Conservation (phyloP, 2,888 invertebrate species). For the Catotricha subobsoleta region DNA sequence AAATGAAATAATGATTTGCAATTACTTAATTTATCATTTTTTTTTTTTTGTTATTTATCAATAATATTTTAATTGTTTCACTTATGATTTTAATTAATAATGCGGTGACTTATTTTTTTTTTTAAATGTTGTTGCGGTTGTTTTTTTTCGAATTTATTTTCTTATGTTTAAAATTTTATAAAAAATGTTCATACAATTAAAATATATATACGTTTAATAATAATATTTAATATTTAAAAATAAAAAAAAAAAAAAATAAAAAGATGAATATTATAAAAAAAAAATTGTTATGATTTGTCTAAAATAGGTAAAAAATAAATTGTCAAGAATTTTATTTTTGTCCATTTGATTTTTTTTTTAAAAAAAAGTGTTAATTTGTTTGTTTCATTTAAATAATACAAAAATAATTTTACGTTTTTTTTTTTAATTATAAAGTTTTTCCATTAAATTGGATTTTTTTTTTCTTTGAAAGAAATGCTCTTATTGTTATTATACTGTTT, state of each 20-base stretch:
- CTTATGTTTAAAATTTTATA: background rate
- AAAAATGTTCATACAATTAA: too few relatives aligned
- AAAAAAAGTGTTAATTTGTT: too few relatives aligned
- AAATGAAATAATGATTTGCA: too few relatives aligned
- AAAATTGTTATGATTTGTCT: background rate
- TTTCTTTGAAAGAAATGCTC: too few relatives aligned
- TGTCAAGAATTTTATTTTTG: background rate
- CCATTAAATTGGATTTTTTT: too few relatives aligned
- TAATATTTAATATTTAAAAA: background rate
- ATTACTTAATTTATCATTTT: too few relatives aligned
- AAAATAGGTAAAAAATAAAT: too few relatives aligned
- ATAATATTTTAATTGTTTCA: background rate
- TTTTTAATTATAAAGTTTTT: too few relatives aligned
- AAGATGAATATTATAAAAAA: background rate
- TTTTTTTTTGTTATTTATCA: background rate
- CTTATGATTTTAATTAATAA: background rate
- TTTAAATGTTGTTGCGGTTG: background rate
- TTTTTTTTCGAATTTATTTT: background rate
- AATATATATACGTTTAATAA: background rate
- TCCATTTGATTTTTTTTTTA: background rate
- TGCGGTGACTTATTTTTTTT: background rate
- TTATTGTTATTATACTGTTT: too few relatives aligned
- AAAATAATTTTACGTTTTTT: too few relatives aligned
- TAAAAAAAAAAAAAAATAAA: background rate
- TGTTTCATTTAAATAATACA: too few relatives aligned